Percentiles rank a stretch among this genome's conserved stretches.
phyloP scores from a whole-genome alignment of 2,888 invertebrate genomes.

The Cactoblastis cactorum region DNA sequence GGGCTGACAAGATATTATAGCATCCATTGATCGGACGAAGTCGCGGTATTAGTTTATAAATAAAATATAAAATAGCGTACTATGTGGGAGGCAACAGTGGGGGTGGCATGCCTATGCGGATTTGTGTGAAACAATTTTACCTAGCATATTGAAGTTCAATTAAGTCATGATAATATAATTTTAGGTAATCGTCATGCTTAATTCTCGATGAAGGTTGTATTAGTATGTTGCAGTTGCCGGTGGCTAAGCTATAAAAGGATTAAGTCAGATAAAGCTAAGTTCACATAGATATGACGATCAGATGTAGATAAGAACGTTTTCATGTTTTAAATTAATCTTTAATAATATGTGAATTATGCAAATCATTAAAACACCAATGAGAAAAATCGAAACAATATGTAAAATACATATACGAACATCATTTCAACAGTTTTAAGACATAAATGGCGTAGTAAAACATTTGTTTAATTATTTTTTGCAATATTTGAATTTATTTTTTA shows the following conservation, averaged over 20 bases:
- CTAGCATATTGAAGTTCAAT: background rate
- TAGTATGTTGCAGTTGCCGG: conserved; percentile 25
- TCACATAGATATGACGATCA: conserved; percentile 1
- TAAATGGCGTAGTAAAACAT: no score
- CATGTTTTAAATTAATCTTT: background rate
- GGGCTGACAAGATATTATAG: no score
- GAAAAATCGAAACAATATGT: no score
- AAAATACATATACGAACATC: no score
- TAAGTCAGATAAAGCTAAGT: conserved; percentile 31
- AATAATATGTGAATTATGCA: no score
- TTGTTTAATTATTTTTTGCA: no score
- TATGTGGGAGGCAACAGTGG: conserved; percentile 12
- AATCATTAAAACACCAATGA: no score
- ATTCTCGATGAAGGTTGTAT: conserved; percentile 30
- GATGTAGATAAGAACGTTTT: background rate
- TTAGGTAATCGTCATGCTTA: conserved; percentile 30
- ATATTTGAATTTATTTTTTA: no score
- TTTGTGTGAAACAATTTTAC: background rate
- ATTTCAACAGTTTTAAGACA: no score
- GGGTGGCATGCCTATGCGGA: background rate
- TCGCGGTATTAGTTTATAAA: no score
- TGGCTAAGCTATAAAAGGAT: conserved; percentile 27
- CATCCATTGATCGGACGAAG: no score
- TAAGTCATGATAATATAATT: conserved; percentile 28
- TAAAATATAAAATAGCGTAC: conserved; percentile 1